These are phyloP conservation scores for Chymomyza costata DNA, from an alignment of 1,140 invertebrate genomes.

Conservation along the genomic window DNA sequence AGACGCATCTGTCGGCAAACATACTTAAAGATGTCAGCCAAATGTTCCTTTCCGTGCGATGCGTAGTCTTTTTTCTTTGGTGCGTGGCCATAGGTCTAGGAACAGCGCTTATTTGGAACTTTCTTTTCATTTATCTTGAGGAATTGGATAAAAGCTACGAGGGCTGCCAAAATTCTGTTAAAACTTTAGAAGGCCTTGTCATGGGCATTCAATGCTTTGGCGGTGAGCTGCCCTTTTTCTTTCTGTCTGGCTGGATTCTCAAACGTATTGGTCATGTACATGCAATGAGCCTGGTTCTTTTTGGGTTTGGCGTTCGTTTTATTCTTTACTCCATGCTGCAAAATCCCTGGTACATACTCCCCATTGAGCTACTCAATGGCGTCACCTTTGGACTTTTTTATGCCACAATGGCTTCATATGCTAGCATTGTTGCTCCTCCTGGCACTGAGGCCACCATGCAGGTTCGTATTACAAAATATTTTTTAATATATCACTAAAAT, in stretches of 20 bases:
- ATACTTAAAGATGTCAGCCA: slow-evolving; percentile 81
- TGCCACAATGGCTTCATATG: slow-evolving; percentile 92
- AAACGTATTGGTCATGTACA: slow-evolving; percentile 88
- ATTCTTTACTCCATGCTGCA: slow-evolving; percentile 87
- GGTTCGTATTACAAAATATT: slow-evolving; percentile 70
- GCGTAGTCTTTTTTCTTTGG: slow-evolving; percentile 84
- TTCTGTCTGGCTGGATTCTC: slow-evolving; percentile 86
- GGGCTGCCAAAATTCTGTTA: slow-evolving; percentile 79
- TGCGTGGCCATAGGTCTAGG: slow-evolving; percentile 89
- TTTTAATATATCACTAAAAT: not conserved
- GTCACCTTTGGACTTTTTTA: slow-evolving; percentile 93
- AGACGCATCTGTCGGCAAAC: slow-evolving; percentile 79
- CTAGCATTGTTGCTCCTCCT: slow-evolving; percentile 87
- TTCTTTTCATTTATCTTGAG: slow-evolving; percentile 88
- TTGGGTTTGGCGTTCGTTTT: slow-evolving; percentile 85
- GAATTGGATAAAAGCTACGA: slow-evolving; percentile 76
- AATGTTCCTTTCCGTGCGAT: slow-evolving; percentile 79
- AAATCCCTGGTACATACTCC: slow-evolving; percentile 88
- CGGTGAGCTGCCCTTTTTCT: slow-evolving; percentile 94
- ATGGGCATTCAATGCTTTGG: slow-evolving; percentile 88
- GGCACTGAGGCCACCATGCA: slow-evolving; percentile 91
- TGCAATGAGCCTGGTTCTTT: slow-evolving; percentile 88
- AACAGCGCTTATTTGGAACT: slow-evolving; percentile 92
- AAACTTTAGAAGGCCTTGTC: slow-evolving; percentile 87
- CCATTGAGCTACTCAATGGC: slow-evolving; percentile 91